A percentile compares a stretch with the other conserved stretches of the same genome.
These are phyloP conservation scores for Lytechinus variegatus DNA, from an alignment of 35 echinoderm and acorn worm genomes.

Conservation along the genomic window DNA sequence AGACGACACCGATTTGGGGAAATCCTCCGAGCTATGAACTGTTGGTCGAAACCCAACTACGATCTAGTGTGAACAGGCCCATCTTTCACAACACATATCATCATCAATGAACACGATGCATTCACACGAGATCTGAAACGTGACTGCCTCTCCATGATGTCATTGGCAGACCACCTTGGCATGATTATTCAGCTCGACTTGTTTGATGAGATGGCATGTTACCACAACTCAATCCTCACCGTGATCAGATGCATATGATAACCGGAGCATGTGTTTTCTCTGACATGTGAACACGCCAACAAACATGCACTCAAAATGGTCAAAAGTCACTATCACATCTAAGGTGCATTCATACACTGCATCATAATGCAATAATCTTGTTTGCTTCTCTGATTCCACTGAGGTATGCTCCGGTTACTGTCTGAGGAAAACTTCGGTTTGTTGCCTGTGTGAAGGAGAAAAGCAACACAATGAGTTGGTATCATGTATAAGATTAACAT, in stretches of 20 bases:
- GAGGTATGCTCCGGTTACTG: conserved; percentile 96
- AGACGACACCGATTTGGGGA: not conserved
- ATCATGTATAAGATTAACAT: not conserved
- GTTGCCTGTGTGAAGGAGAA: conserved; percentile 72
- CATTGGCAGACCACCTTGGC: not conserved
- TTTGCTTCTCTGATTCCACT: conserved; percentile 93
- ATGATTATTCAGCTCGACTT: not conserved
- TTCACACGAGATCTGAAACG: too few relatives aligned
- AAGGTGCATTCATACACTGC: not conserved
- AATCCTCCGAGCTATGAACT: not conserved
- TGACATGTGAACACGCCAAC: not conserved
- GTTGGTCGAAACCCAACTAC: not conserved
- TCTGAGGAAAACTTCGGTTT: conserved; percentile 94
- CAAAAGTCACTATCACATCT: not conserved
- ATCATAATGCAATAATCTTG: conserved; percentile 81
- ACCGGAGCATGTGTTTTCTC: not conserved
- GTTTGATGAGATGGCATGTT: not conserved
- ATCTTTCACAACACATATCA: not conserved
- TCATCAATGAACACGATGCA: not conserved
- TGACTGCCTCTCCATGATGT: not conserved
- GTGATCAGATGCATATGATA: not conserved
- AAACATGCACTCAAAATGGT: not conserved
- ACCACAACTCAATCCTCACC: not conserved
- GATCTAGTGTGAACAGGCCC: not conserved
- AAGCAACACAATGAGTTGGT: not conserved